A percentile compares a stretch with the other conserved stretches of the same genome.
phyloP scores from a whole-genome alignment of 2,888 invertebrate genomes.

The Athetis lepigone region DNA sequence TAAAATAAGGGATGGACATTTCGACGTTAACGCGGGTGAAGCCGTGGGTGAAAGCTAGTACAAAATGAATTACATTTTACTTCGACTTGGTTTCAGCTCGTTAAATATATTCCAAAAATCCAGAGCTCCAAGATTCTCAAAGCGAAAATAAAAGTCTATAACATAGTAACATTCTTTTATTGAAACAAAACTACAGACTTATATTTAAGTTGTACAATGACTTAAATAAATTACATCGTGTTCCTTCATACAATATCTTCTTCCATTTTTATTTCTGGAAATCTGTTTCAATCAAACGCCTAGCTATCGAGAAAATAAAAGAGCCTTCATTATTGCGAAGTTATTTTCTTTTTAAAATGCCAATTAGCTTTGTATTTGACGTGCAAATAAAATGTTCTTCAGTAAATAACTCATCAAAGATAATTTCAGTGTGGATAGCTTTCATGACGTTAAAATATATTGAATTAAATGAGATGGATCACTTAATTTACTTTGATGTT shows the following conservation, averaged over 20 bases:
- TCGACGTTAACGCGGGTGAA: no score
- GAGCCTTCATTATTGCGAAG: neutral
- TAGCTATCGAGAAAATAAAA: neutral
- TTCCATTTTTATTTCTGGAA: neutral
- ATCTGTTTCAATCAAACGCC: neutral
- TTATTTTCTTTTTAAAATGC: constrained; percentile 3
- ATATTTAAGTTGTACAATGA: no score
- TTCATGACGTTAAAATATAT: constrained; percentile 17
- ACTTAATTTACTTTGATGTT: constrained; percentile 4
- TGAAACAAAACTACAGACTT: no score
- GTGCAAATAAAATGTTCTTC: constrained; percentile 34
- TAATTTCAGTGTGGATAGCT: constrained; percentile 8
- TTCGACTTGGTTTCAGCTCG: no score
- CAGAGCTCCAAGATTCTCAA: no score
- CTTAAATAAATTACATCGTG: no score
- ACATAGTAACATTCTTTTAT: no score
- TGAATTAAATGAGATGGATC: constrained; percentile 11
- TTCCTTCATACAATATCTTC: neutral
- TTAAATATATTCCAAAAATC: no score
- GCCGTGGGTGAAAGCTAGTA: no score
- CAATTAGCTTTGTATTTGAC: constrained; percentile 15
- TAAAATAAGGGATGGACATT: no score
- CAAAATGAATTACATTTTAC: no score
- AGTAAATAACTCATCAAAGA: constrained; percentile 11
- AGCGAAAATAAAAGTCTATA: no score